These are phyloP conservation scores for Drosophila cognata DNA, from an alignment of 2,888 invertebrate species.

Conservation along the genomic window DNA sequence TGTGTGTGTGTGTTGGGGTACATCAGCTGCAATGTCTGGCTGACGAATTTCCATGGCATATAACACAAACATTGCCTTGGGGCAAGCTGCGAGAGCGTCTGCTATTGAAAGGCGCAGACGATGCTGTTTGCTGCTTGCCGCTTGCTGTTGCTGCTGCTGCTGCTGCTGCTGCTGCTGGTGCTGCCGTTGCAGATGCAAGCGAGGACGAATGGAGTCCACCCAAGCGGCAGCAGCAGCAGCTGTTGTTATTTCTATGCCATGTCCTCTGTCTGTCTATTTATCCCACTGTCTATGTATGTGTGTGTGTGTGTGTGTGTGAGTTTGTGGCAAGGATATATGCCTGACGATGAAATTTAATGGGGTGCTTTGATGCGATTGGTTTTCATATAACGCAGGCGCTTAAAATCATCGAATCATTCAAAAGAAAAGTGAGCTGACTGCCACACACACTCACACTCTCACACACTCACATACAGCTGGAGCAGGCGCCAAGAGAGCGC, in stretches of 20 bases:
- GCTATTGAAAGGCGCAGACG: slow-evolving; percentile 70
- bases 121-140: slow-evolving; percentile 29
- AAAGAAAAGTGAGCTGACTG: slow-evolving; percentile 82
- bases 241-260: slow-evolving; percentile 71
- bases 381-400: slow-evolving; percentile 86
- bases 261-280: slow-evolving; percentile 58
- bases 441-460: slow-evolving; percentile 60
- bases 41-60: slow-evolving; percentile 75
- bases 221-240: slow-evolving; percentile 60
- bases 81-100: slow-evolving; percentile 49
- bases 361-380: slow-evolving; percentile 86
- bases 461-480: slow-evolving; percentile 35
- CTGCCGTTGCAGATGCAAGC: slow-evolving; percentile 40
- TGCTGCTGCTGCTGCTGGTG: neutral
- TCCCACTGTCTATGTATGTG: slow-evolving; percentile 24
- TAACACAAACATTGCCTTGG: slow-evolving; percentile 76
- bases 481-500: slow-evolving; percentile 61
- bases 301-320: slow-evolving; percentile 33
- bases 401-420: slow-evolving; percentile 86
- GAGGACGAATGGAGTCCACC: slow-evolving; percentile 38
- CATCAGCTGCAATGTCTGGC: slow-evolving; percentile 66
- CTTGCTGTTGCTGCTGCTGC: neutral
- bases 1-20: slow-evolving; percentile 17
- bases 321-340: slow-evolving; percentile 80
- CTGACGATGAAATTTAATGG: slow-evolving; percentile 85